Base-by-base conservation (phyloP, 2,113 vertebrate species). In the Ariopsis seemanni region DNA sequence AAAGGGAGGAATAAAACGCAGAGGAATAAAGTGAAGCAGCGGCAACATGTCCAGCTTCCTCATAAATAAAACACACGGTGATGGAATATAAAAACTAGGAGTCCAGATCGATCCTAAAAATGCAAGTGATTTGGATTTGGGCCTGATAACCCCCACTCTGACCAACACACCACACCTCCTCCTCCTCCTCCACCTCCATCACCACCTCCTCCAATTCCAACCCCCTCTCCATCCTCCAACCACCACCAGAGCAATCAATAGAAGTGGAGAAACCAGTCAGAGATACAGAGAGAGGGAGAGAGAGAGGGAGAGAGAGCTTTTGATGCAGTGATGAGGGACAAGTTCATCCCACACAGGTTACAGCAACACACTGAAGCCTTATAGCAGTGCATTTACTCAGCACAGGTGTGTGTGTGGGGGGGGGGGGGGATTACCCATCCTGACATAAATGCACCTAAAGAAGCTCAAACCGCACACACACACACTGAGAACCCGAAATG, bases 251-350 rank as follows among this genome's bases (percentile, higher is more conserved):
- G 48, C 77, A 53, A 83, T 83, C 60, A 83, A 83, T 83, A 87
- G 34, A 58, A 79, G 58, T 65, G 60, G 60, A 83, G 34, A 67
- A 83, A 83, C 60, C 81, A 63, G 60, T 65, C 81, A n/a, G 67
- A 71, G 67, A 42, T 11, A 34, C 1, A 22, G 18, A 25, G 9
- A 27, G 63, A 67, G 63, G 27, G 25, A 27, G n/a, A 69, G 65
- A 69, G 48, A 78, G 75, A 78, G 48, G 53, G 75, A 78, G 75
- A 17, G 10, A 53, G 25, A 5, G 78, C 78, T 67, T 69, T 55
- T 72, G 27, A 84, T 84, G 83, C 83, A 57, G 83, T 72, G 52
- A 84, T 84, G 65, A 84, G 67, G 67, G 52, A 84, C 18, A 48
- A 52, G 72, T 60, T 53, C 30, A 62, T 27, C 55, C 82, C 58